Conservation (phyloP, 2,113 vertebrate species). For the Thalassarche chlororhynchos region DNA sequence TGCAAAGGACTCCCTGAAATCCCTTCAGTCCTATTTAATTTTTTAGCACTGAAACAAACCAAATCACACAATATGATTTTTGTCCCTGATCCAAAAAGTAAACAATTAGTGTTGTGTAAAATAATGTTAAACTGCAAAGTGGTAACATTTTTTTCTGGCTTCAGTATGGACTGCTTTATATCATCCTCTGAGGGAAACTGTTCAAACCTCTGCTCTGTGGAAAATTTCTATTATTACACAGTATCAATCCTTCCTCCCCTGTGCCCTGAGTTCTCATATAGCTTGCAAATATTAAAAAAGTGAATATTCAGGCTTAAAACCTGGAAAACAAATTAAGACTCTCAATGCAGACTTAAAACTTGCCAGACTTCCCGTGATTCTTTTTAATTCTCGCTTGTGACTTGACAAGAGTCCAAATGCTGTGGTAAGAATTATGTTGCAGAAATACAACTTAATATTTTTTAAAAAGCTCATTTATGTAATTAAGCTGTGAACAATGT, state of each 20-base stretch:
- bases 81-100: background rate
- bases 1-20: background rate
- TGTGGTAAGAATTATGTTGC: background rate
- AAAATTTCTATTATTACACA: background rate
- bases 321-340: slow-evolving; percentile 18
- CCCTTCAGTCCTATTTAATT: background rate
- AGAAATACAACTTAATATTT: background rate
- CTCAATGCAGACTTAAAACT: background rate
- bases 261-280: background rate
- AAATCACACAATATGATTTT: background rate
- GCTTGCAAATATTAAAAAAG: background rate
- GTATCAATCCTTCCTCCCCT: background rate
- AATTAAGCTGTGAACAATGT: background rate
- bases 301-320: background rate
- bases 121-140: background rate
- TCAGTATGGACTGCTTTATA: background rate
- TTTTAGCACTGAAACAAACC: background rate
- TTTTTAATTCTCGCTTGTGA: background rate
- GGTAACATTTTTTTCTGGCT: background rate
- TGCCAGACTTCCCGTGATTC: slow-evolving; percentile 6
- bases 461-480: background rate
- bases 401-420: background rate
- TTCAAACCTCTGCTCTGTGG: background rate
- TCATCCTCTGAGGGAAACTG: background rate
- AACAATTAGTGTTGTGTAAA: background rate